These are phyloP conservation scores for Drosophila orena DNA, from an alignment of 1,140 invertebrate species.

Conservation along the genomic window DNA sequence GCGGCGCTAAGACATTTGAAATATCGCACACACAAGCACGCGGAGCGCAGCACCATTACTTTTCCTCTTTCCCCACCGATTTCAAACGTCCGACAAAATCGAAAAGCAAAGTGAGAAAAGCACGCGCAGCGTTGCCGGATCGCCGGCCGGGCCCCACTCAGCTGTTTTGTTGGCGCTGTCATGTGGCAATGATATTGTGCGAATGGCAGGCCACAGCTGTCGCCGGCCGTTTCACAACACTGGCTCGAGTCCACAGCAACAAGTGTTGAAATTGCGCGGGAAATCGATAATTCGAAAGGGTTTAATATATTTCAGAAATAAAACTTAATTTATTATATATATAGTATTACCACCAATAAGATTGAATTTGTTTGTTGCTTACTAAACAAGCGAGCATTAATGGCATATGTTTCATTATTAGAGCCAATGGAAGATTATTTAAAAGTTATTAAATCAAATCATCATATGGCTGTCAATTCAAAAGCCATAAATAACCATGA, in stretches of 20 bases:
- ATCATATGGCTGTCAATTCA: not conserved
- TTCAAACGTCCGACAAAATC: slow-evolving; percentile 22
- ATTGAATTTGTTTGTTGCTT: too few species aligned
- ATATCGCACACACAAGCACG: slow-evolving; percentile 24
- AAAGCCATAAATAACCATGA: slow-evolving; percentile 1
- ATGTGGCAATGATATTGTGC: not conserved
- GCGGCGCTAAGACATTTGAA: slow-evolving; percentile 40
- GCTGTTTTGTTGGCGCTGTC: slow-evolving; percentile 15
- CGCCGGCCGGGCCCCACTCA: slow-evolving; percentile 1
- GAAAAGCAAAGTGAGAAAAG: slow-evolving; percentile 17
- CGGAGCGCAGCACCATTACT: slow-evolving; percentile 19
- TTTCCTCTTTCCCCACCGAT: slow-evolving; percentile 34
- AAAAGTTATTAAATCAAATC: not conserved
- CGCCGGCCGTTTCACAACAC: slow-evolving; percentile 5
- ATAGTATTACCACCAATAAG: too few species aligned
- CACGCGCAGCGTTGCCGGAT: slow-evolving; percentile 20
- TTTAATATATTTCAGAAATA: too few species aligned
- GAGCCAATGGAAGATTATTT: too few species aligned
- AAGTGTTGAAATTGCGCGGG: slow-evolving; percentile 17
- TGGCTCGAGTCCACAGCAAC: slow-evolving; percentile 11
- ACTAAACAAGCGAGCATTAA: too few species aligned
- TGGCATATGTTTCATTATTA: too few species aligned
- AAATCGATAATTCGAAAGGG: not conserved
- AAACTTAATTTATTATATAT: too few species aligned
- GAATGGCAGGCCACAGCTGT: slow-evolving; percentile 21